A percentile compares a stretch with the other conserved stretches of the same genome.
These are phyloP conservation scores for Papilio aristodemus DNA, from an alignment of 1,140 invertebrate species.

Conservation along the genomic window DNA sequence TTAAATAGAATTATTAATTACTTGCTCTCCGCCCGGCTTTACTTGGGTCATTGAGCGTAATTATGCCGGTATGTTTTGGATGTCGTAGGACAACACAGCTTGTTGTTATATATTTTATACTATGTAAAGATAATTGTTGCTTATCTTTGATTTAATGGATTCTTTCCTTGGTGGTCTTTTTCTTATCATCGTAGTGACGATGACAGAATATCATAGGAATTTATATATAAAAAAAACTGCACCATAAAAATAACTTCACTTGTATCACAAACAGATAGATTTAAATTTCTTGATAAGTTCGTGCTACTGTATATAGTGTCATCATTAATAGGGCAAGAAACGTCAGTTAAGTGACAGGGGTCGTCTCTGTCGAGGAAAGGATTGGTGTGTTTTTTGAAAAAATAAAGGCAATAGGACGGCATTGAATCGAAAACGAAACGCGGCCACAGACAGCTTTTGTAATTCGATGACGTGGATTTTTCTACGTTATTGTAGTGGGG, in stretches of 20 bases:
- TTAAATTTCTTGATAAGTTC: conserved; percentile 27
- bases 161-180: too few species aligned
- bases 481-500: conserved; percentile 31
- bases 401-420: conserved; percentile 40
- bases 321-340: conserved; percentile 39
- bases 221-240: neutral
- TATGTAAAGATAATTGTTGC: too few species aligned
- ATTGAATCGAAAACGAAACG: conserved; percentile 10
- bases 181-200: neutral
- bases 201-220: neutral
- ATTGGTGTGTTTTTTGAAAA: conserved; percentile 50
- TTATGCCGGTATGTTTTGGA: too few species aligned
- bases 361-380: conserved; percentile 37
- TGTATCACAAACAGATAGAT: conserved; percentile 20
- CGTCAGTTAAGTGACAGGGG: conserved; percentile 44
- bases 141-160: too few species aligned
- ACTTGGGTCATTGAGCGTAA: too few species aligned
- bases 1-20: too few species aligned
- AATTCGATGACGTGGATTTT: conserved; percentile 36
- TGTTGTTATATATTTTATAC: too few species aligned
- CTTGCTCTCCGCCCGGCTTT: too few species aligned
- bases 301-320: conserved; percentile 37
- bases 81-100: too few species aligned
- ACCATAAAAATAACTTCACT: neutral
- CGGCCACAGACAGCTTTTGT: conserved; percentile 39